Evolutionary conservation across 2,113 vertebrate species (phyloP), one percentile per base, ranked within the genome.

Genomic region (Notiomystis cincta): DNA sequence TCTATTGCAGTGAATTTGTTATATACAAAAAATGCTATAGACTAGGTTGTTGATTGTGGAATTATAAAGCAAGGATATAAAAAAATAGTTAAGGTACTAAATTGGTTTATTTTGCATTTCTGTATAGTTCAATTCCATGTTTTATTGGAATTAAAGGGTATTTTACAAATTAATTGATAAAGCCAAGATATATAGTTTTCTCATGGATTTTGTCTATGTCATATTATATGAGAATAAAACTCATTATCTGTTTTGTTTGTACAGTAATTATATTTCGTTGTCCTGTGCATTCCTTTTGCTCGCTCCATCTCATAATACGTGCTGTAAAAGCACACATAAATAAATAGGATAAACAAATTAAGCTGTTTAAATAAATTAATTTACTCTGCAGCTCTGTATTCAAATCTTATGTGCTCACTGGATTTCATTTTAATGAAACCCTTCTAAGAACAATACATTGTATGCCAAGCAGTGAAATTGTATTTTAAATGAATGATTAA

Each of bases 311-410:
- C 96, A 96, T 97, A 97, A 96, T 96, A 97, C 31, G 56, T 89
- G 91, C 96, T 96, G 89, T 92, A 97, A 98, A 98, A 96, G 93
- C 81, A 87, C 95, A 96, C 96, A 98, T 97, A 97, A 96, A 97
- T 97, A 98, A 98, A 98, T 97, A 97, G 96, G 96, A 98, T 98
- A 98, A 98, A 98, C 97, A 97, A 98, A 98, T 98, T 98, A 98
- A 98, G 97, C 98, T 97, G 96, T 98, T 98, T 95, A 98, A 98
- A 98, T 98, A 98, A 98, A 98, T 98, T 98, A 98, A 98, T 98
- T 98, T 98, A 95, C 97, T 98, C 91, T 97, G 75, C 70, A 97
- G 97, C 95, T 97, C 92, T 96, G 90, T 98, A 97, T 97, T 98
- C 96, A 98, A 98, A 97, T 97, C 93, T 96, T 98, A 97, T 93